Percentiles rank a stretch among this genome's conserved stretches.
Conservation (phyloP, 1,140 invertebrate genomes). For the Drosophila leontia region DNA sequence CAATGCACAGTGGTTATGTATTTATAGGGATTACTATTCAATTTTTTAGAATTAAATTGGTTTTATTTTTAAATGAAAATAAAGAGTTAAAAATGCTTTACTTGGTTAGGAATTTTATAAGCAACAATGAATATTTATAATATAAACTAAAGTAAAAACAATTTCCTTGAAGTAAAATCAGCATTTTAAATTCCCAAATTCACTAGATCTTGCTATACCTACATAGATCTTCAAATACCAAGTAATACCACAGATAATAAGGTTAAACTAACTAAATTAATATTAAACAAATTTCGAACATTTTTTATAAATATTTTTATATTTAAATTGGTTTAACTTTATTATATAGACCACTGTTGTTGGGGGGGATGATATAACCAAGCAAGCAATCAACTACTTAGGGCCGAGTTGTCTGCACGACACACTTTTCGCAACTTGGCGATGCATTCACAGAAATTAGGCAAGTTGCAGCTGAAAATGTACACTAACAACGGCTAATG, state of each 20-base stretch:
- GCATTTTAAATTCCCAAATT: not conserved
- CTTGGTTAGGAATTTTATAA: not conserved
- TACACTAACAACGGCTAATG: slow-evolving; percentile 16
- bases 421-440: slow-evolving; percentile 22
- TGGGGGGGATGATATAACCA: not conserved
- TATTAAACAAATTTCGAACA: not conserved
- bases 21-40: too few relatives aligned
- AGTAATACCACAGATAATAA: too few relatives aligned
- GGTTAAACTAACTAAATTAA: not conserved
- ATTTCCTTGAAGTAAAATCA: not conserved
- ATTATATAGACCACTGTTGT: not conserved
- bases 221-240: too few relatives aligned
- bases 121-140: not conserved
- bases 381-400: slow-evolving; percentile 36
- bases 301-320: not conserved
- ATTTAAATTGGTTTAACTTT: not conserved
- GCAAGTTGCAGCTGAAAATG: slow-evolving; percentile 13
- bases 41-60: too few relatives aligned
- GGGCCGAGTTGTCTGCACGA: slow-evolving; percentile 8
- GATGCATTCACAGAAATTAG: slow-evolving; percentile 27
- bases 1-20: slow-evolving; percentile 7
- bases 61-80: not conserved
- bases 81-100: not conserved
- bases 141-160: not conserved
- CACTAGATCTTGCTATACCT: not conserved